Evolutionary conservation across 1,140 invertebrate genomes (phyloP).

Genomic region (Tetragonula clypearis): DNA sequence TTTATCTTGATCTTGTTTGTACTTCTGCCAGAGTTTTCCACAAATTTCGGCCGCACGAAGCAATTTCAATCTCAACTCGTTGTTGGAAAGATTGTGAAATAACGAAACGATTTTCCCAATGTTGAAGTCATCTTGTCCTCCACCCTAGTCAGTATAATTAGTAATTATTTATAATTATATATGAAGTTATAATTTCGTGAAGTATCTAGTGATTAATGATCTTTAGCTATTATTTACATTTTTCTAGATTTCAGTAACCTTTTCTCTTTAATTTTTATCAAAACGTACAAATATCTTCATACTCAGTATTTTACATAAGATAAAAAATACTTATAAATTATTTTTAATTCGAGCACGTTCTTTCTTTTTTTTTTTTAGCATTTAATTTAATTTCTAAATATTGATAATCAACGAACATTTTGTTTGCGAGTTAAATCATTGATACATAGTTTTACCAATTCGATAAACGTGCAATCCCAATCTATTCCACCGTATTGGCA

Average conservation of each 20-base stretch:
- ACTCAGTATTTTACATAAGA: too few species aligned
- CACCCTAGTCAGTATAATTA: conserved; percentile 12
- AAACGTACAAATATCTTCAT: not conserved
- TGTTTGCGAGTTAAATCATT: too few species aligned
- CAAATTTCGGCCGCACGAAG: conserved; percentile 31
- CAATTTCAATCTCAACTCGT: not conserved
- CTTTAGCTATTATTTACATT: not conserved
- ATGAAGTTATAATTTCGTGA: not conserved
- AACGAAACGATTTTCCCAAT: conserved; percentile 30
- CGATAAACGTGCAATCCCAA: conserved; percentile 43
- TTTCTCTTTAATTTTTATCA: not conserved
- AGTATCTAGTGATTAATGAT: not conserved
- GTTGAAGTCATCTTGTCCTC: conserved; percentile 40
- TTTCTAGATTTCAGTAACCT: not conserved
- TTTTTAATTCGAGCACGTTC: too few species aligned
- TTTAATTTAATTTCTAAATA: too few species aligned
- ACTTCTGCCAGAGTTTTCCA: conserved; percentile 34
- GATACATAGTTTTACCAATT: conserved; percentile 24
- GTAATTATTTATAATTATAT: not conserved
- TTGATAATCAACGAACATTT: too few species aligned
- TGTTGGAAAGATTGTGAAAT: conserved; percentile 20
- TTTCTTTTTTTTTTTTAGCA: too few species aligned
- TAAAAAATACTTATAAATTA: too few species aligned
- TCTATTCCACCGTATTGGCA: conserved; percentile 15
- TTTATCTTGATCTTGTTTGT: conserved; percentile 22